phyloP scores from a whole-genome alignment of 2,888 invertebrate species.

The Tinea trinotella region DNA sequence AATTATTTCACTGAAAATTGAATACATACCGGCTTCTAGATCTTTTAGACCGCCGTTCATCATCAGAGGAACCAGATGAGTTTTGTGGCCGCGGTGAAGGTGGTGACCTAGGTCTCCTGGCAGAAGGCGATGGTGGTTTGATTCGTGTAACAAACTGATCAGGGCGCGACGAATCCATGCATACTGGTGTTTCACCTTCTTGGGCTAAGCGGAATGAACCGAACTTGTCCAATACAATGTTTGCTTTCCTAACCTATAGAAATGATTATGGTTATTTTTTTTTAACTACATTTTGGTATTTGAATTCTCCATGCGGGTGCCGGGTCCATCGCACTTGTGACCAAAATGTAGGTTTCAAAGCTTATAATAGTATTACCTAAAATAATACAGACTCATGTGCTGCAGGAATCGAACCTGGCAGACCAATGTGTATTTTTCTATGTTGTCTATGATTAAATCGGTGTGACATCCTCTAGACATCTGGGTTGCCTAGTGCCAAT shows the following conservation, averaged over 20 bases:
- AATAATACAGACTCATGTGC: too few relatives aligned
- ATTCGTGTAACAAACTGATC: constrained; percentile 65
- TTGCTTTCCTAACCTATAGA: constrained; percentile 51
- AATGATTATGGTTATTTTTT: neutral
- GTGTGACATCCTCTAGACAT: too few relatives aligned
- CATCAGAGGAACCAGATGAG: constrained; percentile 57
- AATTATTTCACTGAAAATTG: constrained; percentile 8
- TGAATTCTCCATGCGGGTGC: too few relatives aligned
- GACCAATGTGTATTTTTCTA: too few relatives aligned
- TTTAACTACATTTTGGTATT: too few relatives aligned
- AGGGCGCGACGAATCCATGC: constrained; percentile 60
- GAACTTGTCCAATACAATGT: constrained; percentile 80
- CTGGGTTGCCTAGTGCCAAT: too few relatives aligned
- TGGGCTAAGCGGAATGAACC: constrained; percentile 78
- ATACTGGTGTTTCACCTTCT: constrained; percentile 65
- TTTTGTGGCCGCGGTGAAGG: constrained; percentile 58
- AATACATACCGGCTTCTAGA: constrained; percentile 50
- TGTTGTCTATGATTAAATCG: too few relatives aligned
- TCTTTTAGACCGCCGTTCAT: constrained; percentile 45
- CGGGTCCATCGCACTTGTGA: too few relatives aligned
- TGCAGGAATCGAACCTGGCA: too few relatives aligned
- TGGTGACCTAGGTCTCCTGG: constrained; percentile 55
- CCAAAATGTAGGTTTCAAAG: too few relatives aligned
- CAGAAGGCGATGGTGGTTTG: constrained; percentile 53
- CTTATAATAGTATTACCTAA: too few relatives aligned